Evolutionary conservation across 2,797 vertebrate species (phyloP), one percentile per base, ranked within the genome.

Genomic region (Myotis planiceps): DNA sequence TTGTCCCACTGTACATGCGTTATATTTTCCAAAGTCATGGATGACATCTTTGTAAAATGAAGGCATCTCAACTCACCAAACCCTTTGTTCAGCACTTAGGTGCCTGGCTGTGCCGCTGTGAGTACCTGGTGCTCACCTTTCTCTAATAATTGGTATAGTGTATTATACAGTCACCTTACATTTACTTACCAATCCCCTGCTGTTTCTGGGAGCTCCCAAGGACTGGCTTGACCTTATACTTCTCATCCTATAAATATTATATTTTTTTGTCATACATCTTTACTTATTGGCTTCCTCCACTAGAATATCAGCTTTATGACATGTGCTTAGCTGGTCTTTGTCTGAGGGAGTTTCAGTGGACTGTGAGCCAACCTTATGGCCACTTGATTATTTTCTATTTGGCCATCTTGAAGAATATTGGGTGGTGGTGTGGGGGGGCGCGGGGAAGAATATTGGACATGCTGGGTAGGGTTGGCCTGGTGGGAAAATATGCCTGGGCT

Each of bases 81-180:
- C 3, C 12, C n/a, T 75, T 23, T 71, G 72, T 85, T 37, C 12
- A 47, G 66, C 0, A 0, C 63, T 76, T 47, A 6, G 29, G 21
- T 37, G 15, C 9, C 0, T 3, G 51, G 4, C 74, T 55, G 21
- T 63, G 32, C 58, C 2, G 0, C n/a, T 0, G 0, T 9, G 12
- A 37, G 10, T 21, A 15, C 34, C 27, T 4, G 19, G 5, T 21
- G 32, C n/a, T 65, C 63, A n/a, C 69, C 21, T 39, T 91, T 78
- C 84, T 65, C 5, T 71, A 6, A 14, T 45, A 42, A 13, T 25
- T 58, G 25, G 10, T 29, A 0, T 8, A 27, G 34, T 23, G 21
- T 51, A 49, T n/a, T 39, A 60, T 32, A 58, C 8, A 29, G 45
- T 51, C 27, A 1, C 15, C 29, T 51, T 82, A 27, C 1, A 0